Conservation (phyloP, 2,888 invertebrate species). For the Epiblema foenella region DNA sequence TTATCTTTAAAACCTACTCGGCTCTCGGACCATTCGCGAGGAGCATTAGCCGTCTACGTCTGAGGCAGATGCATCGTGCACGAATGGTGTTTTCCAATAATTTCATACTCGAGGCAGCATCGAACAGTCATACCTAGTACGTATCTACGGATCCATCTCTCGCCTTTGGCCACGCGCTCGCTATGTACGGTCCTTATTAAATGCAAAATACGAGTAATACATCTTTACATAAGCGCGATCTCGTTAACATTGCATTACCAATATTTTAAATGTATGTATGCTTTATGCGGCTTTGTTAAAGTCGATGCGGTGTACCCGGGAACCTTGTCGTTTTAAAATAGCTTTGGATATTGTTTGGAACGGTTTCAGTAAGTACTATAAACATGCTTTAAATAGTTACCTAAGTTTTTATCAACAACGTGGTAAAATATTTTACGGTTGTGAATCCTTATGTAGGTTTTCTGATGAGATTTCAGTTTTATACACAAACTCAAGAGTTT, state of each 20-base stretch:
- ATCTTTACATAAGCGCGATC: conserved; percentile 75
- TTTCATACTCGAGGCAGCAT: conserved; percentile 77
- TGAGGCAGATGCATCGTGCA: conserved; percentile 78
- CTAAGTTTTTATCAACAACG: neutral
- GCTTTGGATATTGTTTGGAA: neutral
- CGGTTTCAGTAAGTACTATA: neutral
- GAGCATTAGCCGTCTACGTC: conserved; percentile 67
- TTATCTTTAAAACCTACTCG: conserved; percentile 76
- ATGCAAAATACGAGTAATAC: conserved; percentile 75
- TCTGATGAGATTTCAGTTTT: neutral
- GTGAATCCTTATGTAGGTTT: neutral
- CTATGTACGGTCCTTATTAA: conserved; percentile 77
- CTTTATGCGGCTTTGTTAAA: conserved; percentile 40
- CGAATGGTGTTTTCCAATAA: conserved; percentile 82
- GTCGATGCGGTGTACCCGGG: conserved; percentile 50
- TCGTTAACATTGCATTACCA: conserved; percentile 78
- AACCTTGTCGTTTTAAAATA: conserved; percentile 2
- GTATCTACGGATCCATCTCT: conserved; percentile 73
- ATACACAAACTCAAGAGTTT: no score
- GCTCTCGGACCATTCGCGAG: conserved; percentile 71
- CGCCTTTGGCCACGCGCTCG: conserved; percentile 74
- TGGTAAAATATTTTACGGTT: neutral
- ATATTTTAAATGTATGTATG: conserved; percentile 71
- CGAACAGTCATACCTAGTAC: conserved; percentile 59
- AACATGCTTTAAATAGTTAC: neutral